Conservation (phyloP, 2,797 vertebrate genomes). For the Toxotes lorentzi region DNA sequence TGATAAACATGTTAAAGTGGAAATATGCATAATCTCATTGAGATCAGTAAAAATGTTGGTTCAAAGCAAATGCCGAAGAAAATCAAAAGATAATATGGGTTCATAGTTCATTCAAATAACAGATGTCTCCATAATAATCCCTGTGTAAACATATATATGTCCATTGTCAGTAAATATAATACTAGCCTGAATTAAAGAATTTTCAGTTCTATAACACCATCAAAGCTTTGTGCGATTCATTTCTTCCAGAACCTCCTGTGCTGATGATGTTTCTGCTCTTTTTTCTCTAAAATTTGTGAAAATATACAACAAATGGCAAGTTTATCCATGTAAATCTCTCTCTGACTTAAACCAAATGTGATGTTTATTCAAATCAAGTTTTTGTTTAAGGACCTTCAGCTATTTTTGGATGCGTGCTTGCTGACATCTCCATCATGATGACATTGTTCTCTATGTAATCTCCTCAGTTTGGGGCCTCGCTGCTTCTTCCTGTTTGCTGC, state of each 20-base stretch:
- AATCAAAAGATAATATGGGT: not conserved
- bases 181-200: not conserved
- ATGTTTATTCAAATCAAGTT: slow-evolving; percentile 59
- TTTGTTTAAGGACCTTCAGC: slow-evolving; percentile 39
- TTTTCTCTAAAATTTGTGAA: slow-evolving; percentile 29
- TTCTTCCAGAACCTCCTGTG: not conserved
- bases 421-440: slow-evolving; percentile 59
- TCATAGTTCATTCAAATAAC: not conserved
- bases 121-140: not conserved
- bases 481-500: slow-evolving; percentile 56
- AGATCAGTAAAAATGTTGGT: not conserved
- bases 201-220: not conserved
- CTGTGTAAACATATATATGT: not conserved
- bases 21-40: slow-evolving; percentile 11
- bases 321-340: slow-evolving; percentile 49
- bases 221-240: not conserved
- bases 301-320: slow-evolving; percentile 56
- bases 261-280: slow-evolving; percentile 19
- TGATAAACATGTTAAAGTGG: slow-evolving; percentile 26
- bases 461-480: slow-evolving; percentile 53
- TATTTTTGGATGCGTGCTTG: slow-evolving; percentile 64
- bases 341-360: slow-evolving; percentile 45
- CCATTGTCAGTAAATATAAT: not conserved
- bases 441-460: slow-evolving; percentile 73
- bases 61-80: not conserved